phyloP scores from a whole-genome alignment of 2,113 vertebrate genomes.

The Scomber colias region DNA sequence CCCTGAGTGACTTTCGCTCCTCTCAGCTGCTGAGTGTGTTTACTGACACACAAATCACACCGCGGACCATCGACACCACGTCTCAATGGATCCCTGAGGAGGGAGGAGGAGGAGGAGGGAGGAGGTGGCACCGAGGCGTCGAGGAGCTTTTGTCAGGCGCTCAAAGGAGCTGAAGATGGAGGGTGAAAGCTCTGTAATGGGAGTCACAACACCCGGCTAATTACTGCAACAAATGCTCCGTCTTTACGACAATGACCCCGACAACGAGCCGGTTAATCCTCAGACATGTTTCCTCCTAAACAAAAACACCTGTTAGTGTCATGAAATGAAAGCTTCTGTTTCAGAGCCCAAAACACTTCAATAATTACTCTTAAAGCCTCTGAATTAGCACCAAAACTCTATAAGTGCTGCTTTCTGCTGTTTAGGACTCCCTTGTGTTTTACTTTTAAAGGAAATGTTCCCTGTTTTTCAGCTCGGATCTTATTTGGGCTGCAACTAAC shows the following conservation, averaged over 20 bases:
- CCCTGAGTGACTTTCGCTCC: conserved; percentile 24
- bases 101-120: neutral
- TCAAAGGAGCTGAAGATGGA: conserved; percentile 22
- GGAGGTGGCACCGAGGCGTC: neutral
- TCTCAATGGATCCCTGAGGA: neutral
- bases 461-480: neutral
- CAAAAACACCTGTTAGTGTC: conserved; percentile 9
- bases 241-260: conserved; percentile 16
- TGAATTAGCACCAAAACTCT: too few species aligned
- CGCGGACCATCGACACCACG: neutral
- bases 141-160: conserved; percentile 24
- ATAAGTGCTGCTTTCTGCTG: too few species aligned
- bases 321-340: neutral
- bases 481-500: too few species aligned
- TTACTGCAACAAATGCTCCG: conserved; percentile 45
- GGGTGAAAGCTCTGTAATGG: conserved; percentile 35
- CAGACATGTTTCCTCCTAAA: neutral
- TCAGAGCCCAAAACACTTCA: too few species aligned
- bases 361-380: too few species aligned
- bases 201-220: conserved; percentile 40
- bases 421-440: neutral
- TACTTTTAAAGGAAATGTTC: too few species aligned
- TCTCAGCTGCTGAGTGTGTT: conserved; percentile 10
- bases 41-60: conserved; percentile 41
- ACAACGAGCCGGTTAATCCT: conserved; percentile 4